These are phyloP conservation scores for Parnassius orleans DNA, from an alignment of 2,888 invertebrate species.

Conservation along the genomic window DNA sequence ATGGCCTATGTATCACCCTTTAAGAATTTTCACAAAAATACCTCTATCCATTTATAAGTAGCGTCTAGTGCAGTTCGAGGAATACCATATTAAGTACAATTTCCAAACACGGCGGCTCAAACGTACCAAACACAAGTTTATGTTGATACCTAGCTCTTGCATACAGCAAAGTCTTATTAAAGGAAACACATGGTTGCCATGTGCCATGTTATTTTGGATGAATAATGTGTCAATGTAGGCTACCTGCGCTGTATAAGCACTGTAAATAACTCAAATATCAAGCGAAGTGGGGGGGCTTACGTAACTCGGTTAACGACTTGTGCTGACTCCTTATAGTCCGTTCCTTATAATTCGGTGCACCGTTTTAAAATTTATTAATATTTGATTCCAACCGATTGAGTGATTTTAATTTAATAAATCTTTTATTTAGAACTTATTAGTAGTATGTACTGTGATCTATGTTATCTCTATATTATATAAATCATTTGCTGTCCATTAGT, in stretches of 20 bases:
- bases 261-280: slow-evolving; percentile 15
- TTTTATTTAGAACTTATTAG: no score
- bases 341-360: neutral
- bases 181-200: neutral
- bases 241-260: slow-evolving; percentile 6
- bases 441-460: no score
- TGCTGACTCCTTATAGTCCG: neutral
- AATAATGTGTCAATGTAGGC: slow-evolving; percentile 6
- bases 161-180: neutral
- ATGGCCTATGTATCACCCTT: slow-evolving; percentile 4
- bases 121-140: neutral
- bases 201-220: slow-evolving; percentile 9
- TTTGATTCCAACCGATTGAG: neutral
- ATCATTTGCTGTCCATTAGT: no score
- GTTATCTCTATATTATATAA: no score
- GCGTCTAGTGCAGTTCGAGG: neutral
- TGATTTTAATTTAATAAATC: no score
- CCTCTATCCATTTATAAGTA: slow-evolving; percentile 7
- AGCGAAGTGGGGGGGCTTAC: slow-evolving; percentile 1
- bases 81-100: slow-evolving; percentile 10
- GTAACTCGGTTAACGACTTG: slow-evolving; percentile 9
- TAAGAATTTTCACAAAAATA: slow-evolving; percentile 10
- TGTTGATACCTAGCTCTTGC: neutral
- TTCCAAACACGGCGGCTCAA: slow-evolving; percentile 5
- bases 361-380: neutral